Conservation (phyloP, 2,113 vertebrate species). For the Chinchilla lanigera region DNA sequence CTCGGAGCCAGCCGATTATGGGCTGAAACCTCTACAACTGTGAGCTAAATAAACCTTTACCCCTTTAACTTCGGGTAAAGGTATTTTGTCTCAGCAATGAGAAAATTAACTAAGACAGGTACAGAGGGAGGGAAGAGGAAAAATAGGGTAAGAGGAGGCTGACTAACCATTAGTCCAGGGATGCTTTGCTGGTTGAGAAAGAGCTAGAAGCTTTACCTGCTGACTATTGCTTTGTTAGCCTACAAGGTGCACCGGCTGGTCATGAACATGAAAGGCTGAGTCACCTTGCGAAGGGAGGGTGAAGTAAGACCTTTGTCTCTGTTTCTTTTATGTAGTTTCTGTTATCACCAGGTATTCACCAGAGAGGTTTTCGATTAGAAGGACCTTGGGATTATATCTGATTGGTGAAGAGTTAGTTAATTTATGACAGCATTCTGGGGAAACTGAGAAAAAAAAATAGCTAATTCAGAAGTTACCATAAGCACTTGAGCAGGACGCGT, state of each 20-base stretch:
- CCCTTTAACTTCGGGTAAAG: not conserved
- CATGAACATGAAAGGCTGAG: not conserved
- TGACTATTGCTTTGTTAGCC: not conserved
- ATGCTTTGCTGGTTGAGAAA: not conserved
- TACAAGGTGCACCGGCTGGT: not conserved
- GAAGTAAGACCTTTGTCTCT: not conserved
- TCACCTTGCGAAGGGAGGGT: constrained; percentile 15
- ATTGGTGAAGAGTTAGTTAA: not conserved
- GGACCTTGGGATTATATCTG: not conserved
- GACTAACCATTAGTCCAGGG: not conserved
- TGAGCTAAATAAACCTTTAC: not conserved
- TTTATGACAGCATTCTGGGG: not conserved
- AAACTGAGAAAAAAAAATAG: not conserved
- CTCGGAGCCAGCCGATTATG: not conserved
- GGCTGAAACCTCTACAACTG: not conserved
- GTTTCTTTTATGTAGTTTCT: not conserved
- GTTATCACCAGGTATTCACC: not conserved
- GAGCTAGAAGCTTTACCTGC: not conserved
- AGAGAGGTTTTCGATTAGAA: not conserved
- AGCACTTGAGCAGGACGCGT: not conserved
- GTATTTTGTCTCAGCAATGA: not conserved
- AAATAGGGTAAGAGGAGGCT: not conserved
- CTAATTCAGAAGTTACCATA: not conserved
- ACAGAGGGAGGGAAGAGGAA: not conserved
- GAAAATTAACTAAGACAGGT: not conserved